Evolutionary conservation across 2,888 invertebrate species (phyloP).

Genomic region (Dolichomitus sp.): DNA sequence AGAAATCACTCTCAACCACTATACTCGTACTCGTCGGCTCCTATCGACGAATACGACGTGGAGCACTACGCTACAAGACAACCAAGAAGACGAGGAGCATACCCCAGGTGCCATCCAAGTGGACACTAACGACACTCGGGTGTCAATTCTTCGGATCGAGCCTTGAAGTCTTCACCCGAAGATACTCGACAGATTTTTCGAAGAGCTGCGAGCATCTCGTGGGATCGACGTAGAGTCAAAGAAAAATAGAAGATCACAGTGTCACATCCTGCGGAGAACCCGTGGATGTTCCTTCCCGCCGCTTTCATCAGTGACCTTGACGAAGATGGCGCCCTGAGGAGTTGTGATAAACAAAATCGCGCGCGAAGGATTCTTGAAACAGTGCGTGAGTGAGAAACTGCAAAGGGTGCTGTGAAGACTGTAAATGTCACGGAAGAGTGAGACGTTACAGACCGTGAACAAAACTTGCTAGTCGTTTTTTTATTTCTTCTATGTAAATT

Average conservation of each 20-base stretch:
- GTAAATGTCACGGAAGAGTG: conserved; percentile 35
- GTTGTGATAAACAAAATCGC: conserved; percentile 14
- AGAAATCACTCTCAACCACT: conserved; percentile 60
- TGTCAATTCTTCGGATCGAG: conserved; percentile 64
- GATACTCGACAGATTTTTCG: conserved; percentile 63
- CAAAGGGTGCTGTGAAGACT: conserved; percentile 22
- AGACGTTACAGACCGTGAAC: conserved; percentile 29
- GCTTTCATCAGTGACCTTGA: conserved; percentile 41
- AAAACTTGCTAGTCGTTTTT: conserved; percentile 4
- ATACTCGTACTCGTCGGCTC: conserved; percentile 57
- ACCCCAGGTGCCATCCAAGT: conserved; percentile 43
- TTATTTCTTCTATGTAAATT: not conserved
- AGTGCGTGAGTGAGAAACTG: conserved; percentile 55
- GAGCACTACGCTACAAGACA: conserved; percentile 33
- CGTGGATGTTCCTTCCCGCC: conserved; percentile 35
- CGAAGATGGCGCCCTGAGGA: conserved; percentile 50
- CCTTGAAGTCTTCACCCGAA: conserved; percentile 51
- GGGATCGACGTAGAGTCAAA: conserved; percentile 36
- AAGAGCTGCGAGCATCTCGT: conserved; percentile 29
- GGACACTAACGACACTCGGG: conserved; percentile 75
- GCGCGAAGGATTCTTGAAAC: conserved; percentile 36
- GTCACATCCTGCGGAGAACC: conserved; percentile 5
- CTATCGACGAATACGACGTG: conserved; percentile 48
- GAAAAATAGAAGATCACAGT: conserved; percentile 12
- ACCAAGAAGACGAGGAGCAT: conserved; percentile 38